Evolutionary conservation across 2,888 invertebrate species (phyloP), one percentile per base, ranked within the genome.

Genomic region (Chalcis sispes): DNA sequence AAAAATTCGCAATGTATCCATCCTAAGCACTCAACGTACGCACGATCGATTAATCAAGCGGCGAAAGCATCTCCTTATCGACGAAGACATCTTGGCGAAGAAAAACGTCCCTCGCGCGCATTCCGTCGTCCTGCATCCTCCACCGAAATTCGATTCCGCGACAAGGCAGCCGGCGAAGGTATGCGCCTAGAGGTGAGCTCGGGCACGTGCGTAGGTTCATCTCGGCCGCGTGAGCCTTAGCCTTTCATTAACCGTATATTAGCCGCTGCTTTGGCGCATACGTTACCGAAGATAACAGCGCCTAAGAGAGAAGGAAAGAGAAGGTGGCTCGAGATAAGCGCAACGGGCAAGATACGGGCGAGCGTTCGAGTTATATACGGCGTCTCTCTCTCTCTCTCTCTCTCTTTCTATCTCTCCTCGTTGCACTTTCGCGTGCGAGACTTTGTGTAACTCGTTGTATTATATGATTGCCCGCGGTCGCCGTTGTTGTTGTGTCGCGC

Each of bases 221-320:
- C 61, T 20, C 62, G 75, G 67, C 62, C 80, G 80, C 80, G 79
- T 79, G 82, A 79, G n/a, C n/a, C 80, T 79, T 78, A 78, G 82
- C 75, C 81, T 84, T 84, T 84, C 83, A 83, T 84, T 84, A 83
- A 82, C 83, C 83, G 80, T 83, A 82, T 82, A 84, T 84, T 83
- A 84, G 81, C 81, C 80, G 76, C 80, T 75, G 75, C 77, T 77
- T 77, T 77, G 65, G 81, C 77, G 75, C 83, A 83, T 83, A 82
- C 81, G 81, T 83, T 82, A 81, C 80, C 72, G 36, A 36, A 61
- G 83, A 84, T 83, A 84, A 83, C 62, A n/a, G 40, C 46, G 79
- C 77, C 48, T 23, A 79, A 23, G 54, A 13, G 50, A 20, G 40
- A 18, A 13, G 65, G 71, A 25, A 13, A 42, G 20, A 23, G 2